Evolutionary conservation across 2,797 vertebrate genomes (phyloP), one percentile per base, ranked within the genome.

Genomic region (Myripristis jacobus): DNA sequence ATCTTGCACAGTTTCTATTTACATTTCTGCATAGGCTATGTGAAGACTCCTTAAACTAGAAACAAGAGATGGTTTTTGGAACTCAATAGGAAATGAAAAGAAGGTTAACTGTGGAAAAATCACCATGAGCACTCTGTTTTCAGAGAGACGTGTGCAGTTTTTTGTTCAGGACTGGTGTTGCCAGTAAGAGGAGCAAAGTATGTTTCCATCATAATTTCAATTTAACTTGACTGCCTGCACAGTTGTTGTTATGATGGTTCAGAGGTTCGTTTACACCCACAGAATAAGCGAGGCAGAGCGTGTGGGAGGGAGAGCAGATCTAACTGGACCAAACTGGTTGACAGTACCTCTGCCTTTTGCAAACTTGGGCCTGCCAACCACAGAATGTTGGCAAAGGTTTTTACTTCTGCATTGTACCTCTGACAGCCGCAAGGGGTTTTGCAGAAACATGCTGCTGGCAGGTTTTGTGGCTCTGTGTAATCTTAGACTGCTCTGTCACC

Each of bases 241-340:
- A 34, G 41, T 29, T 50, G 18, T 9, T 43, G 7, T 44, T 44
- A 18, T 52, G 22, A 13, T 27, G 10, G 13, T 50, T 50, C 34
- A 75, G 29, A 54, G 70, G 73, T 47, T 18, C 24, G n/a, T 71
- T 75, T 58, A 36, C 41, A 16, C 58, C 51, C 41, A 18, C 58
- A 55, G 25, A 74, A 63, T 41, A 27, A 69, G 34, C 38, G 31
- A 55, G 53, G n/a, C 21, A 25, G 51, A 31, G 48, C 6, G 58
- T 51, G 63, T 58, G 22, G 54, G 44, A 57, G 70, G 50, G 31
- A 62, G 60, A 38, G 70, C 31, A 3, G 79, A 61, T 85, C 56
- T 16, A 74, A 89, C 87, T 78, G 76, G 87, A 64, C 73, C 54
- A 56, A 53, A 90, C 87, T 70, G 80, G 80, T 84, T 89, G 57